A percentile compares a stretch with the other conserved stretches of the same genome.
phyloP scores from a whole-genome alignment of 2,113 vertebrate species.

The Alethe castanea region DNA sequence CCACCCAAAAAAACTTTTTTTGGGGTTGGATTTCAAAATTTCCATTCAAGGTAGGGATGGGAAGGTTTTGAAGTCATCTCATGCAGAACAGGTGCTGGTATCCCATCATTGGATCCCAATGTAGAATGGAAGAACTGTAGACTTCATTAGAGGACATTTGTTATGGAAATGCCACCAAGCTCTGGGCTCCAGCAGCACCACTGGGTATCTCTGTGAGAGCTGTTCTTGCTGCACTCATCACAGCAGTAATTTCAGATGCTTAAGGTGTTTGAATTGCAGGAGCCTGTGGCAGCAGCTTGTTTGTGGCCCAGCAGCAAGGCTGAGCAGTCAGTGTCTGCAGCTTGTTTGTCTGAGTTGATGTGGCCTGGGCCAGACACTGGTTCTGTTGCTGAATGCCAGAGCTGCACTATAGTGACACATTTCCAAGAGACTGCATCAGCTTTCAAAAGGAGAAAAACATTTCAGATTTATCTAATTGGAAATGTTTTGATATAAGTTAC shows the following conservation, averaged over 20 bases:
- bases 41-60: background rate
- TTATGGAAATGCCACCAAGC: background rate
- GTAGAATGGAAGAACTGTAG: background rate
- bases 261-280: background rate
- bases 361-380: background rate
- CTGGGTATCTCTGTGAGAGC: background rate
- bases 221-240: background rate
- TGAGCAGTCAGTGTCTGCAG: background rate
- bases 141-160: background rate
- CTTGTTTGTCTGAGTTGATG: background rate
- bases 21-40: background rate
- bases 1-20: background rate
- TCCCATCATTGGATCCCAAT: fast-evolving
- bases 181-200: background rate
- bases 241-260: background rate
- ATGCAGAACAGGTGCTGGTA: background rate
- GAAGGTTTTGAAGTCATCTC: background rate
- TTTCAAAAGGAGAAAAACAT: background rate
- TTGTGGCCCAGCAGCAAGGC: background rate
- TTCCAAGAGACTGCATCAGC: background rate
- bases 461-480: background rate
- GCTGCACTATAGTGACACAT: background rate
- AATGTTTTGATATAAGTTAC: background rate
- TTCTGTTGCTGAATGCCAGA: background rate
- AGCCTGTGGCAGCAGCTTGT: background rate